A percentile compares a stretch with the other conserved stretches of the same genome.
phyloP scores from a whole-genome alignment of 2,888 invertebrate species.

The Eupithecia inturbata region DNA sequence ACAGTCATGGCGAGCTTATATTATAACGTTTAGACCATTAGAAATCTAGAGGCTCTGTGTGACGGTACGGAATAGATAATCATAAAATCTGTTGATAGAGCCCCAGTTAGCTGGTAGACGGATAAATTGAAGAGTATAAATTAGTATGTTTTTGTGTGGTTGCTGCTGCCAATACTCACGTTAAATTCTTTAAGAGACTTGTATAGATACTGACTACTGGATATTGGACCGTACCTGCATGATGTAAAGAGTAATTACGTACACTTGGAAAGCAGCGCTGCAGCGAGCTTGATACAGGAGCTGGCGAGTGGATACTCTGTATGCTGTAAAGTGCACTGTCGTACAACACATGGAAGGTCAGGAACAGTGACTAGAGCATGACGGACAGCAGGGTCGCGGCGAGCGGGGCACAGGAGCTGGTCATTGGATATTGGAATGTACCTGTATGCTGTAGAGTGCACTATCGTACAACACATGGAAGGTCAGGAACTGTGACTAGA shows the following conservation, averaged over 20 bases:
- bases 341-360: constrained; percentile 93
- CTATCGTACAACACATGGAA: constrained; percentile 94
- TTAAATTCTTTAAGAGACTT: not conserved
- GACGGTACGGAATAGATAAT: not conserved
- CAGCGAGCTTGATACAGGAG: not conserved
- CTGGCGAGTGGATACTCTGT: constrained; percentile 64
- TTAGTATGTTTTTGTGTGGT: no score
- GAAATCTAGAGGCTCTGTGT: not conserved
- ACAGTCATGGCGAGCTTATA: not conserved
- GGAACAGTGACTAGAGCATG: constrained; percentile 91
- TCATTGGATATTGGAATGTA: constrained; percentile 1
- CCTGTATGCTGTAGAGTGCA: constrained; percentile 91
- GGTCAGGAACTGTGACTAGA: constrained; percentile 92
- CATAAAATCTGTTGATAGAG: not conserved
- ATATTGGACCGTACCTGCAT: not conserved
- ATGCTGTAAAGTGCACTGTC: constrained; percentile 93
- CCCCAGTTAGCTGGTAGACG: no score
- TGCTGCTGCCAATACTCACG: not conserved
- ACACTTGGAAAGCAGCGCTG: not conserved
- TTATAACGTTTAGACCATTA: not conserved
- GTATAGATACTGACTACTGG: not conserved
- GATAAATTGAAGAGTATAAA: no score
- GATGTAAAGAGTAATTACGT: not conserved
- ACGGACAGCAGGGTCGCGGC: constrained; percentile 90
- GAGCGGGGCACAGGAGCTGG: not conserved